Base-by-base conservation (phyloP, 2,797 vertebrate species). In the Sebastolobus altivelis region DNA sequence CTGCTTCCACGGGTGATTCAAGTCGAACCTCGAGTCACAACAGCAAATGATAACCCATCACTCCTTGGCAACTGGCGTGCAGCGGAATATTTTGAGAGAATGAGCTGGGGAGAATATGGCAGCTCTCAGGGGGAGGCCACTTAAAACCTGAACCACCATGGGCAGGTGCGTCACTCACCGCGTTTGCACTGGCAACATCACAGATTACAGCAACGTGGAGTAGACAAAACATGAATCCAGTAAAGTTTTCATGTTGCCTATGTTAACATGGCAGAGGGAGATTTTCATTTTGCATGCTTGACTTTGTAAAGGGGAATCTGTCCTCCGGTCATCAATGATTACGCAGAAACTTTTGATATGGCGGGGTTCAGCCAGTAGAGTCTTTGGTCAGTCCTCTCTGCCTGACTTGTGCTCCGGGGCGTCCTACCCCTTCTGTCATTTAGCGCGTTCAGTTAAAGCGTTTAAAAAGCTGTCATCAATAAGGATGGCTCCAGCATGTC, bases 391-490 rank as follows among this genome's bases (percentile, higher is more conserved):
- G 65, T 67, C 40, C 49, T 8, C 55, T 46, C 18, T 33, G 52
- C 35, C 60, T 38, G 66, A 63, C 49, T 63, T 22, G 4, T 31
- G 67, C 71, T 75, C 9, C 6, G 1, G 22, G 56, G 43, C 20
- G 13, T 18, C 72, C 72, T 7, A 3, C 56, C 65, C 58, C 60
- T 33, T 75, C 69, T 59, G 68, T 62, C 73, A 76, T 62, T 68
- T 20, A 31, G 5, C 81, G 54, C 9, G 10, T 81, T 85, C 54
- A 35, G 66, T 77, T 79, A 65, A 83, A 84, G 56, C 20, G 6
- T 86, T 88, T 76, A 79, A 81, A 83, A 80, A 83, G 75, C 80
- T 72, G 82, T 72, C 84, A 80, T 79, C 78, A 75, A 66, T 59
- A 22, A 62, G 59, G 79, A 68, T 5, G 66, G 80, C 54, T 77